Percentiles rank a stretch among this genome's conserved stretches.
Evolutionary conservation across 1,140 invertebrate species (phyloP).

Genomic region (Planococcus citri): DNA sequence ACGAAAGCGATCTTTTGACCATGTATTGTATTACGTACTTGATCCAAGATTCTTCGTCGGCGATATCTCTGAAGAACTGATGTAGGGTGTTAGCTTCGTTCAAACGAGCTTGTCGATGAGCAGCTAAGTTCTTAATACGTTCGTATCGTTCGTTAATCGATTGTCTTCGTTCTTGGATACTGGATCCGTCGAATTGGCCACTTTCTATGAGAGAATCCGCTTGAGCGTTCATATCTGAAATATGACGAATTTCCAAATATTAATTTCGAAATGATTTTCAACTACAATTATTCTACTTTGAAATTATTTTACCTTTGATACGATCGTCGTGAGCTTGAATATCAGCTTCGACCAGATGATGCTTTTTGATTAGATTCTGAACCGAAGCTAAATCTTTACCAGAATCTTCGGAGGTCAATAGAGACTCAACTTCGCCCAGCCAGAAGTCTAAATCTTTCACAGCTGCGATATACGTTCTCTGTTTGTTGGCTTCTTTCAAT

Average conservation of each 20-base stretch:
- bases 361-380: conserved; percentile 99
- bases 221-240: conserved; percentile 75
- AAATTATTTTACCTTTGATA: conserved; percentile 80
- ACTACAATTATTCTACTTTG: not conserved
- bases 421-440: conserved; percentile 96
- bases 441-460: conserved; percentile 99
- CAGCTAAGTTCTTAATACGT: conserved; percentile 81
- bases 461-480: conserved; percentile 96
- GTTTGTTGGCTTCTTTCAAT: conserved; percentile 97
- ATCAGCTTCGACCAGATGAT: conserved; percentile 95
- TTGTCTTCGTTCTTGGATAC: conserved; percentile 82
- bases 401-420: conserved; percentile 91
- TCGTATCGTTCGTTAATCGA: conserved; percentile 92
- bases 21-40: conserved; percentile 46
- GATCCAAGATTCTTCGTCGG: conserved; percentile 99
- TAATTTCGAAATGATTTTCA: not conserved
- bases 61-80: conserved; percentile 98
- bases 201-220: conserved; percentile 87
- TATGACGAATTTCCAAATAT: conserved; percentile 24
- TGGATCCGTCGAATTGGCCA: conserved; percentile 86
- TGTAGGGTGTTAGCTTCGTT: conserved; percentile 95
- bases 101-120: conserved; percentile 74
- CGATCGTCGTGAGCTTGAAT: conserved; percentile 91
- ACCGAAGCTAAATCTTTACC: conserved; percentile 97
- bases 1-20: not conserved